Percentiles rank a stretch among this genome's conserved stretches.
These are phyloP conservation scores for Temnothorax ravouxi DNA, from an alignment of 2,888 invertebrate genomes.

Conservation along the genomic window DNA sequence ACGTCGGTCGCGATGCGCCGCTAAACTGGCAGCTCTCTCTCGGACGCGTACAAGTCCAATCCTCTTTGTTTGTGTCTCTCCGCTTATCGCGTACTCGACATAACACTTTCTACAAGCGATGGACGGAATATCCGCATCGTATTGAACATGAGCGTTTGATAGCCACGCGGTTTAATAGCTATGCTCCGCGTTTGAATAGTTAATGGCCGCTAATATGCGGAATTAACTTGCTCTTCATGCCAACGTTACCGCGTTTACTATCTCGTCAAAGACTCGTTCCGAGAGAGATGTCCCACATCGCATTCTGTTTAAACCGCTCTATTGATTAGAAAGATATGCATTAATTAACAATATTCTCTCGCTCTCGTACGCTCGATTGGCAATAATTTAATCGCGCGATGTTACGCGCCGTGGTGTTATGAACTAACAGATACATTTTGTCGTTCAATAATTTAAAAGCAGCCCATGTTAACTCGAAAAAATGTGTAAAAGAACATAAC, in stretches of 20 bases:
- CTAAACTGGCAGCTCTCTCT: constrained; percentile 65
- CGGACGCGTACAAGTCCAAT: constrained; percentile 60
- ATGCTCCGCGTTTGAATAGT: constrained; percentile 49
- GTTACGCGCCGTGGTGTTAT: not conserved
- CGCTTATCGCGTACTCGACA: constrained; percentile 54
- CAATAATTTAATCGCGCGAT: not conserved
- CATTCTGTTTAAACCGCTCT: constrained; percentile 8
- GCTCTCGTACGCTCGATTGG: not conserved
- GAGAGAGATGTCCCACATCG: constrained; percentile 10
- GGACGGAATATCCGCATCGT: constrained; percentile 42
- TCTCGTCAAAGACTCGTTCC: constrained; percentile 52
- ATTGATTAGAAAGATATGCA: constrained; percentile 1
- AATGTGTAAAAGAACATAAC: not conserved
- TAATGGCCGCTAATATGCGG: constrained; percentile 51
- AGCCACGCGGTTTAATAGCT: constrained; percentile 39
- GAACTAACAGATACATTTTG: not conserved
- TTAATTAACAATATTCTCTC: not conserved
- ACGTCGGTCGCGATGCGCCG: constrained; percentile 62
- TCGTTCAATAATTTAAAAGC: not conserved
- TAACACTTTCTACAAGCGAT: constrained; percentile 49
- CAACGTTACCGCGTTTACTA: constrained; percentile 33
- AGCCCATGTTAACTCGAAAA: not conserved
- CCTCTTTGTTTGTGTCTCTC: constrained; percentile 36
- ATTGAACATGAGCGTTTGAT: constrained; percentile 28
- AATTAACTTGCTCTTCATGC: constrained; percentile 39